These are phyloP conservation scores for Notechis scutatus DNA, from an alignment of 2,113 vertebrate species.

Conservation along the genomic window DNA sequence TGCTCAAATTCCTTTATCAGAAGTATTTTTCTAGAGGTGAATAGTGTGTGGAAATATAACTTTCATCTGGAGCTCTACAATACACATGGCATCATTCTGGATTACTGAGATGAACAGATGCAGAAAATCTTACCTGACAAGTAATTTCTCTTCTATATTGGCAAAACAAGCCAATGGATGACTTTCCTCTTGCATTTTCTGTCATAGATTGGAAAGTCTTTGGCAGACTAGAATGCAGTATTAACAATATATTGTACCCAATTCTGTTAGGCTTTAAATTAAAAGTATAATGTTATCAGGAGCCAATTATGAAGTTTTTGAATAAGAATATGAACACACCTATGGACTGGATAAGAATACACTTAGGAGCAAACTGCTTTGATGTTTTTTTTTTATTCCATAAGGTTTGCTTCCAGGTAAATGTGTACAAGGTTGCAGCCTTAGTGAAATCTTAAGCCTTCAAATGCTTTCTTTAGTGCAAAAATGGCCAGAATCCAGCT, in stretches of 20 bases:
- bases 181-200: neutral
- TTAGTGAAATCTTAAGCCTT: neutral
- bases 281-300: neutral
- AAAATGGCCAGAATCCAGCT: neutral
- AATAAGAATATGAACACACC: neutral
- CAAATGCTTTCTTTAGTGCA: neutral
- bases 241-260: neutral
- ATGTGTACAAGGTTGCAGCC: neutral
- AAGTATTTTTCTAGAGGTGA: neutral
- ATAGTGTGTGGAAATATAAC: neutral
- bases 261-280: neutral
- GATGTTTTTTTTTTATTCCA: neutral
- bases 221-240: neutral
- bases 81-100: neutral
- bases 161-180: neutral
- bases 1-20: neutral
- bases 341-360: neutral
- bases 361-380: neutral
- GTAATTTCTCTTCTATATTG: neutral
- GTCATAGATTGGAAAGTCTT: neutral
- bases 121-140: neutral
- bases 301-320: neutral
- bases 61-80: neutral
- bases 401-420: neutral
- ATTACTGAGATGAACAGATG: neutral